Conservation (phyloP, 2,113 vertebrate species). For the Corapipo altera region DNA sequence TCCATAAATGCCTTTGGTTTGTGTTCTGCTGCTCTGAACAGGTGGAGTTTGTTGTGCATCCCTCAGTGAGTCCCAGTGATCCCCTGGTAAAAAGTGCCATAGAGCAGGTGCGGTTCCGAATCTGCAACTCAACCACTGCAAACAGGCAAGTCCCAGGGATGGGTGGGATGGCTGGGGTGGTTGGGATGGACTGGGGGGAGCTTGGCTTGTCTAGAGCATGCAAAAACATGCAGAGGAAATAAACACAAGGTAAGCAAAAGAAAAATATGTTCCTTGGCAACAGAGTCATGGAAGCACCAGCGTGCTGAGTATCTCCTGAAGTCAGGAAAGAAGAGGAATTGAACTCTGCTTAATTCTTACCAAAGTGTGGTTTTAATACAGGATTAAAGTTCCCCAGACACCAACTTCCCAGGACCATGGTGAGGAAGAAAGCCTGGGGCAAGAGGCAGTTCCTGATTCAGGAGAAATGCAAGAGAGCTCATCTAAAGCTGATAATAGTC, state of each 20-base stretch:
- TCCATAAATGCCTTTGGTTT: neutral
- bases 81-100: conserved; percentile 86
- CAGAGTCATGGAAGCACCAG: neutral
- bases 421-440: conserved; percentile 68
- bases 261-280: neutral
- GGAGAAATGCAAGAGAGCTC: neutral
- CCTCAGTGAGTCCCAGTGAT: conserved; percentile 86
- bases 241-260: neutral
- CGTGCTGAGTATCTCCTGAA: neutral
- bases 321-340: neutral
- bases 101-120: conserved; percentile 92
- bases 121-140: conserved; percentile 85
- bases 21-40: conserved; percentile 40
- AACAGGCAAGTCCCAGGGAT: conserved; percentile 76
- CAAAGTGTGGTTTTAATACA: conserved; percentile 8
- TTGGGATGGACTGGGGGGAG: neutral
- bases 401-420: conserved; percentile 45
- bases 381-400: conserved; percentile 71
- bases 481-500: neutral
- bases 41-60: conserved; percentile 92
- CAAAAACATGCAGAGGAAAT: neutral
- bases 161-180: neutral
- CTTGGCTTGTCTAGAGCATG: neutral
- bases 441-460: conserved; percentile 17
- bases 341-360: neutral